Base-by-base conservation (phyloP, 2,888 invertebrate species). In the Drosophila tanythrix region DNA sequence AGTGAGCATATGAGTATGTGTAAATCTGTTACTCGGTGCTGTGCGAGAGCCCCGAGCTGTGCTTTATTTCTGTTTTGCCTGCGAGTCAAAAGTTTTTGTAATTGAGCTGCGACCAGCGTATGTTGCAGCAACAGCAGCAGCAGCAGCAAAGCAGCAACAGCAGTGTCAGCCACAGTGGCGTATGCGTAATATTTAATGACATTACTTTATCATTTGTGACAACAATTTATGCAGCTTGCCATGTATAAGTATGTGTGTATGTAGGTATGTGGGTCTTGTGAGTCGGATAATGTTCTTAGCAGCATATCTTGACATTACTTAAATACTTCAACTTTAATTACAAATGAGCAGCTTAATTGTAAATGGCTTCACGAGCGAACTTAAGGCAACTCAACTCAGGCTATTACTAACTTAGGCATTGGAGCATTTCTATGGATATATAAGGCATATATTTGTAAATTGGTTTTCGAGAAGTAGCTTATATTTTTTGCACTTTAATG, bases 141-240 rank as follows among this genome's bases (percentile, higher is more conserved):
- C 48, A 48, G 27, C 43, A 18, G 21, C 21, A 7, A 2, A 27
- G 31, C 50, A 43, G 38, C 38, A 11, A 8, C 5, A 18, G 10
- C 27, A 50, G 8, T n/a, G 29, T 15, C 57, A 61, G 57, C 53
- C 62, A 68, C 61, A 43, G 40, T 33, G 63, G 64, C 82, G 82
- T 82, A 77, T 83, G 63, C 72, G 78, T 76, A 79, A 85, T 84
- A 79, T 88, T 79, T 74, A 81, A 87, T 79, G 80, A 66, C 82
- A 83, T 88, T 88, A 81, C 76, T 88, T 85, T 88, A 88, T 85
- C 84, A 88, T 83, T 81, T 81, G 76, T 74, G 76, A 79, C 68
- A 75, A 80, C 67, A 84, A 81, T 79, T 73, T 84, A 69, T 81
- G 72, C 65, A 46, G 56, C 48, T 64, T 60, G 13, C 33, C 21